Base-by-base conservation (phyloP, 1,140 invertebrate species). In the Drosophila kanapiae region DNA sequence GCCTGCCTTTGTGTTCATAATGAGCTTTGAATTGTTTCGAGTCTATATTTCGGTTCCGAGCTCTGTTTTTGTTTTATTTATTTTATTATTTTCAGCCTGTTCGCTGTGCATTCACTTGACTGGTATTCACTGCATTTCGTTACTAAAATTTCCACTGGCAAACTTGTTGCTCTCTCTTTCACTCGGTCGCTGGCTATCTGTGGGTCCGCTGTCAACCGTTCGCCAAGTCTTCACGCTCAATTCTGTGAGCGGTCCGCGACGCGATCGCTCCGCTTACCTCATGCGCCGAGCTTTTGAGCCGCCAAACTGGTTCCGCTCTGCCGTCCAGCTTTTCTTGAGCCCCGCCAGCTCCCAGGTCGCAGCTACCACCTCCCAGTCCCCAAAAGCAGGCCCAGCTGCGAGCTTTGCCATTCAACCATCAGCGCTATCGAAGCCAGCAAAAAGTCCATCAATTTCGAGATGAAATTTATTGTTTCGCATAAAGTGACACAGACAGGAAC, bases 121-220 rank as follows among this genome's bases (percentile, higher is more conserved):
- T 16, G 43, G 64, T 77, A 57, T 81, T 85, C 81, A 85, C 78
- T 81, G 78, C 81, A 88, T 81, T 88, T 88, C 87, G 78, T 82
- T 88, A 77, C 83, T 91, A 90, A 88, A 90, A 82, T 91, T 91
- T 88, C 86, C 84, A 88, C 81, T 88, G 78, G 78, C 86, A 90
- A 85, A 85, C 86, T 90, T 79, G 86, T 82, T 90, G 86, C 80
- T 75, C 74, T 71, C 74, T 81, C 56, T 78, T 62, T 72, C 16
- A 74, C 65, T 71, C 42, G 35, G 58, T 42, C 72, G 65, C 57
- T 69, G 18, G 38, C 43, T 80, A 23, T 40, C 69, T 61, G 62
- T 64, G 29, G 65, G 53, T 91, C 88, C 88, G 88, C 82, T 78
- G 69, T 70, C 81, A 80, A 88, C 91, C 91, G 91, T 85, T 91